A percentile compares a stretch with the other conserved stretches of the same genome.
Evolutionary conservation across 2,797 vertebrate genomes (phyloP).

Genomic region (Eupleurogrammus muticus): DNA sequence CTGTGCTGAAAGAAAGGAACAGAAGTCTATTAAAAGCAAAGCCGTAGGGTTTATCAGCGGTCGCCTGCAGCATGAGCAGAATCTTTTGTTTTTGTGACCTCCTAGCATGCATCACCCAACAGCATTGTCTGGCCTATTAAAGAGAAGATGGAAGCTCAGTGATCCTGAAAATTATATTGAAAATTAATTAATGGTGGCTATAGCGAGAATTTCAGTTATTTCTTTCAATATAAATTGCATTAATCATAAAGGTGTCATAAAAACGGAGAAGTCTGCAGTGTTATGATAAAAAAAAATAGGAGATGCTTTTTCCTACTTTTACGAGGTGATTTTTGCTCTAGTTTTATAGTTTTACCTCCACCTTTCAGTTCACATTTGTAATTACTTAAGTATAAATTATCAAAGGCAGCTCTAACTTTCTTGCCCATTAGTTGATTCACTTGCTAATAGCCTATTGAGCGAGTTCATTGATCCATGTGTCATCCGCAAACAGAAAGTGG

Average conservation of each 20-base stretch:
- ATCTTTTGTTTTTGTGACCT: slow-evolving; percentile 69
- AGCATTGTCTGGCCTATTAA: slow-evolving; percentile 67
- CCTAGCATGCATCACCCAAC: slow-evolving; percentile 63
- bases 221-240: slow-evolving; percentile 20
- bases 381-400: slow-evolving; percentile 41
- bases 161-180: slow-evolving; percentile 58
- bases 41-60: slow-evolving; percentile 49
- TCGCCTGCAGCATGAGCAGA: slow-evolving; percentile 54
- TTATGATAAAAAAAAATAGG: slow-evolving; percentile 1
- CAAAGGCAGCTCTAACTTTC: slow-evolving; percentile 20
- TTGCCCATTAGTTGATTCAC: slow-evolving; percentile 30
- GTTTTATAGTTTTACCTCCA: not conserved
- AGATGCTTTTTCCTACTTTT: not conserved
- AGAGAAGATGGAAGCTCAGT: slow-evolving; percentile 54
- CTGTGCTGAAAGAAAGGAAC: slow-evolving; percentile 20
- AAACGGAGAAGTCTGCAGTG: not conserved
- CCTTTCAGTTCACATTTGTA: slow-evolving; percentile 12
- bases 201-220: slow-evolving; percentile 7
- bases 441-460: slow-evolving; percentile 39
- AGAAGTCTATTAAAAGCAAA: slow-evolving; percentile 48
- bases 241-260: slow-evolving; percentile 20
- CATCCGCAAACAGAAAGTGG: slow-evolving; percentile 38
- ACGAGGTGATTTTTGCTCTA: slow-evolving; percentile 13
- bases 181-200: slow-evolving; percentile 47
- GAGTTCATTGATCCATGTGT: slow-evolving; percentile 37